Percentiles rank a stretch among this genome's conserved stretches.
phyloP scores from a whole-genome alignment of 2,888 invertebrate genomes.

The Sphaerophoria taeniata region DNA sequence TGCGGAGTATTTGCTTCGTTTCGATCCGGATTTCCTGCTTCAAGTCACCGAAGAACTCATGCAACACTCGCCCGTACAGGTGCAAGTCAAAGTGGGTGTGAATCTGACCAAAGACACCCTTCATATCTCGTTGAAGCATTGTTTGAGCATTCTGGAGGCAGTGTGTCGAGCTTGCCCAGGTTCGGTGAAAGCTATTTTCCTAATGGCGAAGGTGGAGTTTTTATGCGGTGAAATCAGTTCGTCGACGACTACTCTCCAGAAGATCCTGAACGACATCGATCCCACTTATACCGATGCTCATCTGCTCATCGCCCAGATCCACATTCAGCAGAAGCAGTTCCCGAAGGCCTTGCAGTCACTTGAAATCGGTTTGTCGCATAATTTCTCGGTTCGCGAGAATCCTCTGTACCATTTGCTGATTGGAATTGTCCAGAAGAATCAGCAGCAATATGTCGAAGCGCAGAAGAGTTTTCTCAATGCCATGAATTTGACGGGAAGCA shows the following conservation, averaged over 20 bases:
- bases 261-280: constrained; percentile 89
- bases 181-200: constrained; percentile 86
- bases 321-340: constrained; percentile 88
- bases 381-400: constrained; percentile 95
- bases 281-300: constrained; percentile 93
- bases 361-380: constrained; percentile 95
- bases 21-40: constrained; percentile 94
- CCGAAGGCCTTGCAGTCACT: constrained; percentile 92
- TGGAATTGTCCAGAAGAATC: constrained; percentile 91
- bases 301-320: constrained; percentile 93
- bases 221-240: constrained; percentile 89
- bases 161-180: constrained; percentile 93
- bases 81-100: constrained; percentile 82
- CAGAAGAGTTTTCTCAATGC: constrained; percentile 90
- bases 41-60: constrained; percentile 91
- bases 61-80: constrained; percentile 88
- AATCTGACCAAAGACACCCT: constrained; percentile 83
- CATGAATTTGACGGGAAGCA: constrained; percentile 86
- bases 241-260: constrained; percentile 88
- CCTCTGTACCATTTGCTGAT: constrained; percentile 94
- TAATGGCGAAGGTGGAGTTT: constrained; percentile 91
- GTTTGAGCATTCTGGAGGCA: constrained; percentile 87
- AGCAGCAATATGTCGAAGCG: constrained; percentile 88
- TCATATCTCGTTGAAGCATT: constrained; percentile 84
- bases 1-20: constrained; percentile 87